Evolutionary conservation across 2,797 vertebrate genomes (phyloP), one percentile per base, ranked within the genome.

Genomic region (Selene dorsalis): DNA sequence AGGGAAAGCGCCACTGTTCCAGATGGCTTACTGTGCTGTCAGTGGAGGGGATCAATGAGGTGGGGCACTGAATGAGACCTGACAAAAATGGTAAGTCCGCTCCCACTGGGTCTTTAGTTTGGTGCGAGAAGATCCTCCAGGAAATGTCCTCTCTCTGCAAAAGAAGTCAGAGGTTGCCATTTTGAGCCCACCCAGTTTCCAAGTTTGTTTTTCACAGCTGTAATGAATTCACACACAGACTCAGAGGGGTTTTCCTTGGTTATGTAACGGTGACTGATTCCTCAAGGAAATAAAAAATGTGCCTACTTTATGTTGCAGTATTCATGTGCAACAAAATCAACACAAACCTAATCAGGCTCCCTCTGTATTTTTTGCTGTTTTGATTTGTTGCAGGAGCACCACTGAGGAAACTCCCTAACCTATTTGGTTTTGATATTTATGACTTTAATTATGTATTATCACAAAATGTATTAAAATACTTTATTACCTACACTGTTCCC

Each of bases 1-100:
- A 66, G 71, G 74, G 79, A 84, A 77, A 67, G 26, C 18, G 65
- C 83, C 41, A 3, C 75, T 56, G 88, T 88, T 92, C 90, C 92
- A 92, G 81, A 80, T 88, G 87, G 82, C 81, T 91, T 82, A 78
- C 84, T 73, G 65, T 66, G 75, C 65, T 85, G 88, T 89, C 85
- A 85, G 86, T 71, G 79, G 76, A 89, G 81, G 82, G 84, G 87
- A 88, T 90, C 90, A 89, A 80, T 84, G 83, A 80, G 62, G 77
- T 73, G 66, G 80, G 80, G 56, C 78, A n/a, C 11, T 74, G 83
- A 90, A 76, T 65, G 77, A 87, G 61, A 80, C 78, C 88, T 89
- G 89, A 88, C 83, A 81, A 55, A 87, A 92, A 84, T 89, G 78
- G 81, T 65, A 65, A 89, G 65, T 68, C 43, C 35, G 73, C 73